These are phyloP conservation scores for Antechinus stuartii DNA, from an alignment of 2,113 vertebrate genomes.

Conservation along the genomic window DNA sequence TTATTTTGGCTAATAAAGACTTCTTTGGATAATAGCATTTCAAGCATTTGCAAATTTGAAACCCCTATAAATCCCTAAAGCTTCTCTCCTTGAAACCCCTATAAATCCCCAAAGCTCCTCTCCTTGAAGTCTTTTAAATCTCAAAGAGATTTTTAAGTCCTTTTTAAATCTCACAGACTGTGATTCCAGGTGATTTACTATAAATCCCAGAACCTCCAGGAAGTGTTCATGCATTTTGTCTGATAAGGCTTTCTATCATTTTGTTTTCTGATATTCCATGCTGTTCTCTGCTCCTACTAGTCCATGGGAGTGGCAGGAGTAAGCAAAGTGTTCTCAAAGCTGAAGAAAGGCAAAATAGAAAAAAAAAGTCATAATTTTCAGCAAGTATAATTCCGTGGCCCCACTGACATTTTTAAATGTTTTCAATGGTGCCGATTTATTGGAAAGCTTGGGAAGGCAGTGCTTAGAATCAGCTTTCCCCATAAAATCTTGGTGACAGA, in stretches of 20 bases:
- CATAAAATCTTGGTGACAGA: conserved; percentile 74
- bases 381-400: conserved; percentile 54
- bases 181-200: conserved; percentile 57
- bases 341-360: conserved; percentile 23
- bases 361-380: conserved; percentile 64
- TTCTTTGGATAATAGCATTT: conserved; percentile 64
- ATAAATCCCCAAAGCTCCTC: conserved; percentile 59
- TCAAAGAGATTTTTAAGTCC: conserved; percentile 66
- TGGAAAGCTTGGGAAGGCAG: conserved; percentile 66
- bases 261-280: conserved; percentile 41
- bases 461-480: conserved; percentile 62
- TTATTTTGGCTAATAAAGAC: conserved; percentile 74
- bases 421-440: conserved; percentile 77
- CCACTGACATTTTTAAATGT: conserved; percentile 69
- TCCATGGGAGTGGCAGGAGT: conserved; percentile 31
- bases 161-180: conserved; percentile 66
- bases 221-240: conserved; percentile 45
- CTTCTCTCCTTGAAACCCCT: conserved; percentile 50
- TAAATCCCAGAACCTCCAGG: conserved; percentile 51
- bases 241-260: conserved; percentile 30
- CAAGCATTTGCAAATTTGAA: conserved; percentile 72
- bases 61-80: conserved; percentile 72
- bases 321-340: conserved; percentile 65
- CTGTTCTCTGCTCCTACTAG: conserved; percentile 6
- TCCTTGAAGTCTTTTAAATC: conserved; percentile 66